Conservation (phyloP, 2,888 invertebrate species). For the Tinea trinotella region DNA sequence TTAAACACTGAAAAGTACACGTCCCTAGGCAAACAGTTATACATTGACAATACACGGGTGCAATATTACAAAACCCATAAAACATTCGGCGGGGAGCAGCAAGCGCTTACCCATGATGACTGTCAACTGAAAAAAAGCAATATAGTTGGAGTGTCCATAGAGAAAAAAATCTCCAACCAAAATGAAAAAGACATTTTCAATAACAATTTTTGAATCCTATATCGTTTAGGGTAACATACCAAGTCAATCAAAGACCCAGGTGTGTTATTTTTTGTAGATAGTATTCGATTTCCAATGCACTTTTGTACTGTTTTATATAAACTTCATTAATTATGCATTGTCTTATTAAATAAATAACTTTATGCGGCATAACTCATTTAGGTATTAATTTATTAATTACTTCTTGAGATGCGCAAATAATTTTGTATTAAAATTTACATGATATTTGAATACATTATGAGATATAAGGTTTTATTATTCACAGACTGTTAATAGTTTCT, state of each 20-base stretch:
- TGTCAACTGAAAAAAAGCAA: constrained; percentile 47
- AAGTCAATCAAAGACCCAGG: too few species aligned
- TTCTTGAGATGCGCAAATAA: too few species aligned
- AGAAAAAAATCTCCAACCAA: constrained; percentile 35
- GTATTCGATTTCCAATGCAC: too few species aligned
- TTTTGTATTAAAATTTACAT: too few species aligned
- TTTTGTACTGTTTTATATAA: too few species aligned
- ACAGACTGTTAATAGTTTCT: neutral
- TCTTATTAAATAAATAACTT: too few species aligned
- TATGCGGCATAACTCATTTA: too few species aligned
- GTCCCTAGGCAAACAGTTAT: constrained; percentile 4
- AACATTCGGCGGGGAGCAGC: constrained; percentile 33
- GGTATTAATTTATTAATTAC: too few species aligned
- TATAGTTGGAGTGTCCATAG: constrained; percentile 41
- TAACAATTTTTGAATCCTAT: constrained; percentile 42
- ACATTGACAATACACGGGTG: constrained; percentile 11
- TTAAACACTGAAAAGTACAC: too few species aligned
- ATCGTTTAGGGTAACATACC: neutral
- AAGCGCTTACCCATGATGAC: constrained; percentile 33
- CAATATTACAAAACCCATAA: constrained; percentile 31
- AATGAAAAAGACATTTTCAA: constrained; percentile 54
- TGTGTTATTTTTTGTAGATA: too few species aligned
- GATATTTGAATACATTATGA: too few species aligned
- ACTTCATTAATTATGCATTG: too few species aligned
- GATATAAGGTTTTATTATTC: neutral